Evolutionary conservation across 2,888 invertebrate species (phyloP), one percentile per base, ranked within the genome.

Genomic region (Pegoplata infirma): DNA sequence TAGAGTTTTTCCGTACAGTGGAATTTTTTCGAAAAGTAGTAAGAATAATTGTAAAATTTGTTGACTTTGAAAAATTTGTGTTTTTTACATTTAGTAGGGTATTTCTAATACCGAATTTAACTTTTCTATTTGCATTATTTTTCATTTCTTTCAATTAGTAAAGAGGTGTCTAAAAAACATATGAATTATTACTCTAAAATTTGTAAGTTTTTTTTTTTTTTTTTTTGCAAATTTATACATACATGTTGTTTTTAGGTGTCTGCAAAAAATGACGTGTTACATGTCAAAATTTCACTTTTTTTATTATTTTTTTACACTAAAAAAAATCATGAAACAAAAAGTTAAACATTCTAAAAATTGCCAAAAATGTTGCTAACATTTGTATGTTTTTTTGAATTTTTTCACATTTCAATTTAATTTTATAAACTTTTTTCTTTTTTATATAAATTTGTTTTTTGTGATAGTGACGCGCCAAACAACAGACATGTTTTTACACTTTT

Each of bases 251-350:
- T n/a, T 19, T 40, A 21, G 21, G 36, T 23, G 47, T 25, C 40
- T 40, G 25, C 17, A n/a, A 47, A 59, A 40, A 71, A 49, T 63
- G 55, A 71, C 53, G 61, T 71, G 59, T 71, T 44, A 53, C 14
- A 28, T 44, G 19, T 53, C 59, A 69, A 51, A 51, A 51, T 25
- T 23, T 3, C 10, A 17, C 46, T 32, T 58, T 23, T 58, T 7
- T 16, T 32, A 17, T 5, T 3, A 36, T 44, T 59, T 25, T 16
- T 59, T 16, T 44, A 23, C 46, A 21, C 23, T 17, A 40, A 32
- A 56, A 40, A 40, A 21, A n/a, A n/a, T 17, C 10, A 16, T 23
- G 28, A 55, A 23, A n/a, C 4, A 40, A 40, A 36, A 56, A 28
- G 36, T 19, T 36, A 32, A 56, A 49, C 7, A 58, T 14, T 7